Evolutionary conservation across 2,888 invertebrate species (phyloP).

Genomic region (Halictus quadricinctus): DNA sequence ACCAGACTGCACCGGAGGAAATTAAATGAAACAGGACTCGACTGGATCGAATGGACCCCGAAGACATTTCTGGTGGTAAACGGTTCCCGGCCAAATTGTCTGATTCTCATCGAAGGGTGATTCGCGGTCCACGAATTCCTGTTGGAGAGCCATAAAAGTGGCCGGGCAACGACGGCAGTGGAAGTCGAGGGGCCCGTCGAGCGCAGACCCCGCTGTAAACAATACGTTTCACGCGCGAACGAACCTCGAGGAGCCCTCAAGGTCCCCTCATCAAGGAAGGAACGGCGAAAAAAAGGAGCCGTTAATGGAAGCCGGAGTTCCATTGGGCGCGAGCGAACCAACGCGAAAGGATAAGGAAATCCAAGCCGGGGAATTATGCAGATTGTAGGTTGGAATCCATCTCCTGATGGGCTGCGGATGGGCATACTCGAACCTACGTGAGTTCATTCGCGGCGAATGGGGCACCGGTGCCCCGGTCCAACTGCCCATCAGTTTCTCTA

Average conservation of each 20-base stretch:
- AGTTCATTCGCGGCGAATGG: constrained; percentile 61
- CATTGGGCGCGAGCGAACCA: constrained; percentile 57
- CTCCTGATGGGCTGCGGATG: constrained; percentile 74
- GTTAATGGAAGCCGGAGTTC: constrained; percentile 65
- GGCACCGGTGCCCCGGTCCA: constrained; percentile 38
- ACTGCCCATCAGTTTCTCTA: constrained; percentile 50
- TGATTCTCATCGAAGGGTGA: neutral
- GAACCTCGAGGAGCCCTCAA: constrained; percentile 12
- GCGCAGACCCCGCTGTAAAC: constrained; percentile 7
- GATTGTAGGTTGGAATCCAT: constrained; percentile 80
- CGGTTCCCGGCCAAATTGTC: neutral
- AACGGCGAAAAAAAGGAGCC: constrained; percentile 43
- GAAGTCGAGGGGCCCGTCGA: neutral
- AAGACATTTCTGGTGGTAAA: neutral
- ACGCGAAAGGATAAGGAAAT: constrained; percentile 74
- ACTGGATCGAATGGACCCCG: neutral
- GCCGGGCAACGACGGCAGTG: neutral
- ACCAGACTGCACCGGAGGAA: neutral
- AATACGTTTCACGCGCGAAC: constrained; percentile 30
- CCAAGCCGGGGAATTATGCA: constrained; percentile 80
- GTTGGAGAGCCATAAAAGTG: neutral
- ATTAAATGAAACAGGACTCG: neutral
- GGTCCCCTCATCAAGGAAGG: constrained; percentile 34
- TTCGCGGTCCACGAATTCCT: neutral
- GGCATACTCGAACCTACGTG: constrained; percentile 66